Evolutionary conservation across 2,113 vertebrate species (phyloP).

Genomic region (Thymallus thymallus): DNA sequence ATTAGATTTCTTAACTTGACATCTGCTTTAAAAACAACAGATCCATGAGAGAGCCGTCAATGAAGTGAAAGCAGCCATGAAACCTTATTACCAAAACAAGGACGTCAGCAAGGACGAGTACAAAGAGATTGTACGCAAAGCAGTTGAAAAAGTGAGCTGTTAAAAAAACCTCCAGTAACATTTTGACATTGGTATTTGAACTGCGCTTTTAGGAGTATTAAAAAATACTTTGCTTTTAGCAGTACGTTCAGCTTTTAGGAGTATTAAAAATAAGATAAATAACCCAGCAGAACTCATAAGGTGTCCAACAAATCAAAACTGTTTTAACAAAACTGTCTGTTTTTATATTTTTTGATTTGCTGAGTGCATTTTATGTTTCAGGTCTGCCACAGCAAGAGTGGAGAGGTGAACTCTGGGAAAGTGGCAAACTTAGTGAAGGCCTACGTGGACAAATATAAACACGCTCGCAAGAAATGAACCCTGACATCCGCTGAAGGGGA

Average conservation of each 20-base stretch:
- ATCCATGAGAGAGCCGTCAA: slow-evolving; percentile 94
- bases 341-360: neutral
- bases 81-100: slow-evolving; percentile 97
- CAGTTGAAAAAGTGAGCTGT: slow-evolving; percentile 90
- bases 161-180: neutral
- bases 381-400: slow-evolving; percentile 98
- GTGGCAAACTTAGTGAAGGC: slow-evolving; percentile 97
- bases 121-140: slow-evolving; percentile 97
- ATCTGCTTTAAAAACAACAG: slow-evolving; percentile 80
- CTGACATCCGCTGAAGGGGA: slow-evolving; percentile 56
- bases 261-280: no score
- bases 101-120: slow-evolving; percentile 98
- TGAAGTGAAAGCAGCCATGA: slow-evolving; percentile 94
- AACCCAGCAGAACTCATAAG: no score
- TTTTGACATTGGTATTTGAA: neutral
- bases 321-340: neutral
- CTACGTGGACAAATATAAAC: slow-evolving; percentile 97
- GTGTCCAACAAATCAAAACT: neutral
- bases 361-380: slow-evolving; percentile 45
- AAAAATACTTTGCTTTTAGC: no score
- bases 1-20: neutral
- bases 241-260: no score
- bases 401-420: slow-evolving; percentile 95
- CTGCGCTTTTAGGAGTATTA: no score
- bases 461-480: slow-evolving; percentile 85